Conservation (phyloP, 2,888 invertebrate genomes). For the Caenorhabditis sp. region DNA sequence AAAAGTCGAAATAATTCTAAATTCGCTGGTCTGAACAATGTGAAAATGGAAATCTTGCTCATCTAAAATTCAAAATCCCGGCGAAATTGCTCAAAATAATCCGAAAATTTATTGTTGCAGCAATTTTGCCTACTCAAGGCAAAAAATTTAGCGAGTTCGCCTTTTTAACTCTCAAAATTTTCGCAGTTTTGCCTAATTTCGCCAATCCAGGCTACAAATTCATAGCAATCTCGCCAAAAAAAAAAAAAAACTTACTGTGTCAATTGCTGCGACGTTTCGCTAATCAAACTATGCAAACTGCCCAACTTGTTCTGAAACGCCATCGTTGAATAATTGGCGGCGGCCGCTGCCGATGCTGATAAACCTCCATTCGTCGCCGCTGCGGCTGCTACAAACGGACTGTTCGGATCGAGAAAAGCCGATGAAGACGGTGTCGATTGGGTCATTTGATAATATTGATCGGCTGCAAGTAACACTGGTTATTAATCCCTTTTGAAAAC, state of each 20-base stretch:
- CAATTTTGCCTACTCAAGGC: no score
- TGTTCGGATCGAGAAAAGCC: slow-evolving; percentile 29
- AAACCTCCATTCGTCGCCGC: neutral
- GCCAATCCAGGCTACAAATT: no score
- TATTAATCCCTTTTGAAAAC: neutral
- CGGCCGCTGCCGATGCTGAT: neutral
- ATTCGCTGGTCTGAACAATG: no score
- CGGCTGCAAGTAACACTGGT: slow-evolving; percentile 13
- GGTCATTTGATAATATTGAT: slow-evolving; percentile 32
- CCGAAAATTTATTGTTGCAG: no score
- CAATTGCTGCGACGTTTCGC: slow-evolving; percentile 9
- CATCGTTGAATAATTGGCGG: neutral
- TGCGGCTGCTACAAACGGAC: neutral
- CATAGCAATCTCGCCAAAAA: neutral
- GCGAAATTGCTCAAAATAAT: no score
- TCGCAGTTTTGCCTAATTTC: no score
- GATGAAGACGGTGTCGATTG: slow-evolving; percentile 35
- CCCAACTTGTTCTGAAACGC: slow-evolving; percentile 27
- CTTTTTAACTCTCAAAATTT: no score
- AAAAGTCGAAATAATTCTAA: no score
- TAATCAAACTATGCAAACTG: slow-evolving; percentile 20
- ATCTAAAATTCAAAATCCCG: no score
- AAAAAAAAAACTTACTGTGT: slow-evolving; percentile 1
- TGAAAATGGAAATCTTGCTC: no score
- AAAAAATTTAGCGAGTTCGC: no score